Evolutionary conservation across 2,113 vertebrate genomes (phyloP).

Genomic region (Cephalopholis sonnerati): DNA sequence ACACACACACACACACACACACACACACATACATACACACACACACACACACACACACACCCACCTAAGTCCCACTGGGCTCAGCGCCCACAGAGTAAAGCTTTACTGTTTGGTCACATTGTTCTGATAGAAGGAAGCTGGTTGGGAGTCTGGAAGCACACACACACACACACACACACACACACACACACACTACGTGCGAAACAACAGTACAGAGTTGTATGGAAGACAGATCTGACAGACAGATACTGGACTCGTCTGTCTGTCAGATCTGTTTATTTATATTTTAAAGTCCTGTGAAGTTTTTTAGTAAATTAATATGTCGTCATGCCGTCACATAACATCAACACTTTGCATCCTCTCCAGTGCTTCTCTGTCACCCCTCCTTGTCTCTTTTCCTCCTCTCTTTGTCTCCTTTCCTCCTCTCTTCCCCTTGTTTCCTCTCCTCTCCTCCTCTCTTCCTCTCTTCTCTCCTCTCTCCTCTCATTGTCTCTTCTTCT

Average conservation of each 20-base stretch:
- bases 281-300: no score
- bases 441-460: background rate
- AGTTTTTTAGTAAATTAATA: no score
- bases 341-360: no score
- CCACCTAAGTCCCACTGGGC: background rate
- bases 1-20: slow-evolving; percentile 14
- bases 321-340: no score
- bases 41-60: background rate
- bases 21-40: background rate
- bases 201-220: background rate
- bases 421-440: background rate
- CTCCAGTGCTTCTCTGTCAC: no score
- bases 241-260: background rate
- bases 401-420: background rate
- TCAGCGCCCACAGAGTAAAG: slow-evolving; percentile 8
- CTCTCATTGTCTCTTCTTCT: no score
- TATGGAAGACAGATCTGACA: background rate
- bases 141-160: background rate
- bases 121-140: background rate
- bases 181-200: background rate
- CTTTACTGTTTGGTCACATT: slow-evolving; percentile 33
- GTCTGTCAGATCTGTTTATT: background rate
- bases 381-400: no score
- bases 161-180: slow-evolving; percentile 9
- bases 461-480: no score